Conservation (phyloP, 2,888 invertebrate genomes). For the Microplitis manilae region DNA sequence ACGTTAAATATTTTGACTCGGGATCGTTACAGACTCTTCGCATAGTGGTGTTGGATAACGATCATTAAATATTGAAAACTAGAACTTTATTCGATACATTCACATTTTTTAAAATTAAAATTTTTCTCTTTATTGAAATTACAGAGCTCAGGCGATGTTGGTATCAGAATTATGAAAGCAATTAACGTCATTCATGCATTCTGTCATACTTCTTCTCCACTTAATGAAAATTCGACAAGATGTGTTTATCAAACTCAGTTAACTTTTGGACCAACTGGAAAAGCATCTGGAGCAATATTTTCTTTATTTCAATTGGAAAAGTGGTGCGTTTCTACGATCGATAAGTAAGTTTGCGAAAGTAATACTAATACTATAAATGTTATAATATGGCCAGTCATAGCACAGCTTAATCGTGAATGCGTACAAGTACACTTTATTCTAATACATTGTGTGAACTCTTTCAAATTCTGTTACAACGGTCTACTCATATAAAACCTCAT, state of each 20-base stretch:
- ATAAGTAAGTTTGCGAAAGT: conserved; percentile 75
- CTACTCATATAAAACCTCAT: too few species aligned
- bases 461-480: too few species aligned
- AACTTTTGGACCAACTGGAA: conserved; percentile 88
- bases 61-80: too few species aligned
- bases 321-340: conserved; percentile 86
- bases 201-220: conserved; percentile 88
- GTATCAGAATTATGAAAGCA: conserved; percentile 78
- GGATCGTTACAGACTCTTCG: too few species aligned
- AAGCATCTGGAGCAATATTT: conserved; percentile 90
- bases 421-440: too few species aligned
- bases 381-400: not conserved
- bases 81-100: too few species aligned
- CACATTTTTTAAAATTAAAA: too few species aligned
- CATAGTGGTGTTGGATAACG: too few species aligned
- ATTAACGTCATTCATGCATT: conserved; percentile 83
- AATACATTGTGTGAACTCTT: too few species aligned
- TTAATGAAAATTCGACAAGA: conserved; percentile 89
- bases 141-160: conserved; percentile 73
- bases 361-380: conserved; percentile 8
- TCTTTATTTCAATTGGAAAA: conserved; percentile 91
- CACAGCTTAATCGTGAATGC: too few species aligned
- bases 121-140: conserved; percentile 20
- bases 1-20: too few species aligned
- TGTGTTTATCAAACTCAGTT: conserved; percentile 86